Evolutionary conservation across 1,140 invertebrate species (phyloP), one percentile per base, ranked within the genome.

Genomic region (Maniola jurtina): DNA sequence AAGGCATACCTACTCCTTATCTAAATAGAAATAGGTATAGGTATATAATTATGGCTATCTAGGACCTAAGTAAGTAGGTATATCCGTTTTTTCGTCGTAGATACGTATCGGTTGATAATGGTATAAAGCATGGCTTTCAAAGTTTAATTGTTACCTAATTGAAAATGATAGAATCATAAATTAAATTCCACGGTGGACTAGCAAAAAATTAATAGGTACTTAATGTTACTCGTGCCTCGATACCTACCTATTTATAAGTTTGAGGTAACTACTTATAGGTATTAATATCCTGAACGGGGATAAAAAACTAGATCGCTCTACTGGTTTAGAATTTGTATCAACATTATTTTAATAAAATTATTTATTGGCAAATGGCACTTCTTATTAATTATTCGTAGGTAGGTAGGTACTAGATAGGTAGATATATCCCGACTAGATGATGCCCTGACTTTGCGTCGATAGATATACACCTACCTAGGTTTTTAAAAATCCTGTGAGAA

Each of bases 151-250:
- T 64, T 58, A 16, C 16, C 55, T 64, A 64, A 64, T 64, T 64
- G 63, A 48, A 64, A 64, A 58, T 64, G 63, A 64, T 64, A 50
- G 54, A 38, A 57, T 50, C 56, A 58, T 58, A 65, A 65, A 65
- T 65, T 65, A 65, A 65, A 65, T 48, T 42, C 34, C 55, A 16
- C 58, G 59, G 56, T 65, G 47, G 36, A 40, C 55, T 47, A 34
- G 45, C 56, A 65, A 59, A 65, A 65, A 65, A 65, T 35, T 35
- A 54, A 64, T 57, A 57, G 54, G 40, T 35, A 64, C 25, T 42
- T 47, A 38, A 38, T 57, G 55, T 34, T 55, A 40, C 55, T 57
- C 36, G 55, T 57, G 34, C 15, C 52, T 34, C 52, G 16, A n/a
- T 35, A 34, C 52, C 55, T 38, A 57, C 52, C 55, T 38, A 57